A percentile compares a stretch with the other conserved stretches of the same genome.
Conservation (phyloP, 2,113 vertebrate species). For the Grantiella picta region DNA sequence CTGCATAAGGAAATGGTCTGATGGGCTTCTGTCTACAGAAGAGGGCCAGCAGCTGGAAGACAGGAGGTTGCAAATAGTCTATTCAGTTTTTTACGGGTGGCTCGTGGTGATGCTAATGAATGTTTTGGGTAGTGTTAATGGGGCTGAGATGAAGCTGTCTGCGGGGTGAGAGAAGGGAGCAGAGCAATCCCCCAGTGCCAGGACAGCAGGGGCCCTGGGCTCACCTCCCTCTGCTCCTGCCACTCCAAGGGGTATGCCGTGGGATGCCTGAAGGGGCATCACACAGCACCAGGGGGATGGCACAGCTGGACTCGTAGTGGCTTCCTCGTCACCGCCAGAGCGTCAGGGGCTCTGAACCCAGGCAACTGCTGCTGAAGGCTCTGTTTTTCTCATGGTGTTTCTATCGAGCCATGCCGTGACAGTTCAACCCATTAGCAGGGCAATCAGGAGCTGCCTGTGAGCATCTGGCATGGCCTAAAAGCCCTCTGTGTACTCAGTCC, state of each 20-base stretch:
- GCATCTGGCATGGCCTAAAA: neutral
- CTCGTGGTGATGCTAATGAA: neutral
- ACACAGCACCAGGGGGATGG: no score
- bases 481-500: constrained; percentile 19
- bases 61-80: neutral
- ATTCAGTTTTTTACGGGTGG: neutral
- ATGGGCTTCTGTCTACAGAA: neutral
- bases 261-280: neutral
- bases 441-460: neutral
- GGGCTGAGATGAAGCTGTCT: neutral
- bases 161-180: neutral
- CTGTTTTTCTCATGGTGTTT: neutral
- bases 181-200: neutral
- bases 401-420: accelerated
- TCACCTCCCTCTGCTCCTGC: accelerated
- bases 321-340: neutral
- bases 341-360: neutral
- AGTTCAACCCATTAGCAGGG: neutral
- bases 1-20: neutral
- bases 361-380: neutral
- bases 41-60: neutral
- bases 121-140: accelerated
- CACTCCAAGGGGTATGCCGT: neutral
- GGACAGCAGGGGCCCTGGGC: neutral
- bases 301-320: neutral